Conservation (phyloP, 2,888 invertebrate species). For the Ectemnius lituratus region DNA sequence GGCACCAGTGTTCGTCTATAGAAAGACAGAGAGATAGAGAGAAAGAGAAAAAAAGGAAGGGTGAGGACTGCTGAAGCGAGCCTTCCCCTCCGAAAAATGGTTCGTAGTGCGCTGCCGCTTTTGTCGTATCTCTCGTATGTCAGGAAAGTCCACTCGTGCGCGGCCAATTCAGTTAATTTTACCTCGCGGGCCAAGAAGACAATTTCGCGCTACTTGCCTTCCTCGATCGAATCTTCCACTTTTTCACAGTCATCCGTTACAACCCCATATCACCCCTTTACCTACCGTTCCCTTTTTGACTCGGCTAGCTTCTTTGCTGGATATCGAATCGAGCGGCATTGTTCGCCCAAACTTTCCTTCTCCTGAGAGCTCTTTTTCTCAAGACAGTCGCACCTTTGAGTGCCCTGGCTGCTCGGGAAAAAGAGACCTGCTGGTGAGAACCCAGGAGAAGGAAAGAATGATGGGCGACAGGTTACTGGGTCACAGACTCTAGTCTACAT, state of each 20-base stretch:
- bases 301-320: constrained; percentile 9
- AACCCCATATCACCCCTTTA: constrained; percentile 11
- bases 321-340: constrained; percentile 24
- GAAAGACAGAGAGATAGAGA: background rate
- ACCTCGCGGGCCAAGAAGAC: constrained; percentile 46
- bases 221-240: constrained; percentile 43
- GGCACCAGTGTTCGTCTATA: constrained; percentile 12
- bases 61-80: no score
- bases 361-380: constrained; percentile 31
- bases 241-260: constrained; percentile 27
- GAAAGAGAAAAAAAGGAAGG: background rate
- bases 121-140: constrained; percentile 24
- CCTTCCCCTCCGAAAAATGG: constrained; percentile 10
- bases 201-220: constrained; percentile 54
- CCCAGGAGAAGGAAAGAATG: background rate
- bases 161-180: constrained; percentile 56
- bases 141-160: constrained; percentile 49
- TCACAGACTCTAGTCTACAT: background rate
- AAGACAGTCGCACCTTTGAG: constrained; percentile 21
- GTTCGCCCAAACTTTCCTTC: constrained; percentile 30
- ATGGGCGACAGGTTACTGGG: background rate
- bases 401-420: background rate
- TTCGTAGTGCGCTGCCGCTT: constrained; percentile 21
- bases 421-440: constrained; percentile 1
- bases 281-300: constrained; percentile 14